These are phyloP conservation scores for Florisuga fusca DNA, from an alignment of 2,797 vertebrate genomes.

Conservation along the genomic window DNA sequence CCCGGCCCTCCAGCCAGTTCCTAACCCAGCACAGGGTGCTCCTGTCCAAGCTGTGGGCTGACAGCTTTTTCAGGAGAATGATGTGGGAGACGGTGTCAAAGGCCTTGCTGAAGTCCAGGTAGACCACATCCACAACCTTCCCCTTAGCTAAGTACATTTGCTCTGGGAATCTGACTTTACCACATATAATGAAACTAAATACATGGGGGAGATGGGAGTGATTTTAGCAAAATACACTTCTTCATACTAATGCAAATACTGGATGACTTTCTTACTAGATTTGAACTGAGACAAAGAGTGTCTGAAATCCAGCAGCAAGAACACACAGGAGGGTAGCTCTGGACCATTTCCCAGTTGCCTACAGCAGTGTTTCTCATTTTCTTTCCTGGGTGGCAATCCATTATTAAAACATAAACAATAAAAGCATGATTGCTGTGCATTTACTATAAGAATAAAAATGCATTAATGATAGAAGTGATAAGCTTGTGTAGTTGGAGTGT, in stretches of 20 bases:
- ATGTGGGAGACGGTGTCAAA: no score
- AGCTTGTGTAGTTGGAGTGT: not conserved
- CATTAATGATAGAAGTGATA: constrained; percentile 14
- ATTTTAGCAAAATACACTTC: not conserved
- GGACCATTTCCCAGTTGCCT: constrained; percentile 54
- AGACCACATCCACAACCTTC: no score
- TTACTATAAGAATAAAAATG: constrained; percentile 20
- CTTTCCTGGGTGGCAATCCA: constrained; percentile 43
- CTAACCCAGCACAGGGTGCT: no score
- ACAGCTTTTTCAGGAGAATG: no score
- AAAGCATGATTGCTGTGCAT: not conserved
- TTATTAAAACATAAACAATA: constrained; percentile 51
- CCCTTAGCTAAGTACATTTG: not conserved
- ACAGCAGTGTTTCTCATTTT: constrained; percentile 17
- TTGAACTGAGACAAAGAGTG: constrained; percentile 22
- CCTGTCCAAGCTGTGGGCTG: no score
- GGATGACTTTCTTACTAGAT: constrained; percentile 15
- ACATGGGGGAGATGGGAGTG: not conserved
- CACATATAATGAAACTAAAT: not conserved
- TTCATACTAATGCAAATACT: constrained; percentile 30
- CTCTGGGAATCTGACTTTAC: not conserved
- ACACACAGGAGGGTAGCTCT: constrained; percentile 52
- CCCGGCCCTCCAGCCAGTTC: no score
- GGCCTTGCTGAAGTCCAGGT: no score
- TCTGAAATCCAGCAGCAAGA: constrained; percentile 28